phyloP scores from a whole-genome alignment of 2,797 vertebrate species.

The Scarus forsteni region DNA sequence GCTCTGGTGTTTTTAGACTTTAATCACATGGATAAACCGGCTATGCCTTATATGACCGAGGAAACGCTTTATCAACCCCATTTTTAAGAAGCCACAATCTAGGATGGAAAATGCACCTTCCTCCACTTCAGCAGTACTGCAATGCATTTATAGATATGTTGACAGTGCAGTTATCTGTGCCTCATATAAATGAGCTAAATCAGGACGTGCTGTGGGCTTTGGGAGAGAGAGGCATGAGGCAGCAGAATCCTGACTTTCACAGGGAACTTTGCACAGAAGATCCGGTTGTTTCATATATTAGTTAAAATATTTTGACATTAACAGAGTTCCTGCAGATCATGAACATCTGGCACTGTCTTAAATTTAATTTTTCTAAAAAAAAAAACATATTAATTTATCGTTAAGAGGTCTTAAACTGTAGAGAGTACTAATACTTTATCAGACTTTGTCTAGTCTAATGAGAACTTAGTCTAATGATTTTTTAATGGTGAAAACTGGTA shows the following conservation, averaged over 20 bases:
- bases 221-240: not conserved
- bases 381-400: too few relatives aligned
- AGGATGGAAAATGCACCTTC: not conserved
- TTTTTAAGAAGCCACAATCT: not conserved
- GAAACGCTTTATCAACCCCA: not conserved
- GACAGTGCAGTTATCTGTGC: slow-evolving; percentile 1
- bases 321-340: too few relatives aligned
- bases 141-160: not conserved
- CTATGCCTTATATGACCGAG: not conserved
- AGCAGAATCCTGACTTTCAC: not conserved
- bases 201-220: not conserved
- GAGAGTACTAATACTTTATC: too few relatives aligned
- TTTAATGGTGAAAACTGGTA: too few relatives aligned
- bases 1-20: not conserved
- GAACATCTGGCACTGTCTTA: too few relatives aligned
- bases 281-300: not conserved
- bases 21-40: not conserved
- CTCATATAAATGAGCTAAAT: slow-evolving; percentile 2
- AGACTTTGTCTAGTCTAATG: too few relatives aligned
- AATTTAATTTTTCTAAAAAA: too few relatives aligned
- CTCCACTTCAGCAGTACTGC: not conserved
- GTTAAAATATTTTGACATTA: not conserved
- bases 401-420: too few relatives aligned
- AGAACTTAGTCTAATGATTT: too few relatives aligned
- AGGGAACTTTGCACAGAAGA: not conserved